These are phyloP conservation scores for Silurus asotus DNA, from an alignment of 2,113 vertebrate genomes.

Conservation along the genomic window DNA sequence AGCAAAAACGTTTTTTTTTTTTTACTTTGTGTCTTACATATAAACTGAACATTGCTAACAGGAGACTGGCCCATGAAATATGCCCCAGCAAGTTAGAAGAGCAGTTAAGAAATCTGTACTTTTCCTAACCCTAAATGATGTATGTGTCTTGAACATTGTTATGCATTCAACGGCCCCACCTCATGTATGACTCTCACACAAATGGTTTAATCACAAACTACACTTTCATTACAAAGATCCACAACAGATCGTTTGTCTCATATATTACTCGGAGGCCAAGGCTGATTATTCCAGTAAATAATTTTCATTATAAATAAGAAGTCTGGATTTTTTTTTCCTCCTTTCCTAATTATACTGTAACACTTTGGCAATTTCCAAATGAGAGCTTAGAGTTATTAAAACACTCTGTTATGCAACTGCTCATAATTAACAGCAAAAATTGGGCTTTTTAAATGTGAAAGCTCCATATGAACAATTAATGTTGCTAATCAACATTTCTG, in stretches of 20 bases:
- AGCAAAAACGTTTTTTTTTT: not conserved
- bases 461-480: slow-evolving; percentile 65
- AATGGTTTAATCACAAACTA: slow-evolving; percentile 40
- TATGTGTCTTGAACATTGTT: slow-evolving; percentile 1
- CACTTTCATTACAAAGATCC: slow-evolving; percentile 41
- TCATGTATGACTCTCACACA: slow-evolving; percentile 38
- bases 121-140: not conserved
- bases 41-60: not conserved
- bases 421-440: slow-evolving; percentile 66
- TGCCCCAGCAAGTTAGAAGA: slow-evolving; percentile 14
- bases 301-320: slow-evolving; percentile 48
- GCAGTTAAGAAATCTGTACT: not conserved
- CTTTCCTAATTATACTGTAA: slow-evolving; percentile 60
- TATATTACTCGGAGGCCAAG: slow-evolving; percentile 42
- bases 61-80: not conserved
- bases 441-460: slow-evolving; percentile 62
- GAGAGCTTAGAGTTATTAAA: slow-evolving; percentile 62
- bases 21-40: slow-evolving; percentile 2
- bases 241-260: slow-evolving; percentile 44
- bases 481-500: slow-evolving; percentile 66
- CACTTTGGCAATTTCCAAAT: slow-evolving; percentile 59
- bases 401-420: slow-evolving; percentile 60
- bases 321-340: slow-evolving; percentile 41
- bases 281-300: slow-evolving; percentile 51
- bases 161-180: slow-evolving; percentile 13